Base-by-base conservation (phyloP, 2,113 vertebrate genomes). In the Pimephales promelas region DNA sequence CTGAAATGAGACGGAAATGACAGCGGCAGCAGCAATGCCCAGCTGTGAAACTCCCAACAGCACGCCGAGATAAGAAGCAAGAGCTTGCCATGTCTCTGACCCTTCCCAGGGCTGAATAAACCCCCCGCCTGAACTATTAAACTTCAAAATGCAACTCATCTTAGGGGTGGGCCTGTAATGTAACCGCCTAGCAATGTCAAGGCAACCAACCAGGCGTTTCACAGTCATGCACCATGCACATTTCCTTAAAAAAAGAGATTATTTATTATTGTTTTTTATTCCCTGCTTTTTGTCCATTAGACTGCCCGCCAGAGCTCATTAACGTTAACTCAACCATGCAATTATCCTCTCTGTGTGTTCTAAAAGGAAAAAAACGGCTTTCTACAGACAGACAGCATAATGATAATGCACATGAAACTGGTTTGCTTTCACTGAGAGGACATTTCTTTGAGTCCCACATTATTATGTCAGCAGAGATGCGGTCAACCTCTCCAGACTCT, bases 11-110 rank as follows among this genome's bases (percentile, higher is more conserved):
- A 84, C 80, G 88, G 90, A 93, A 91, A 89, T 68, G 56, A 86
- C 79, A 70, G 34, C 57, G 56, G 40, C 61, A 43, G 83, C 74
- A 81, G 81, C 59, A 81, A 79, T 40, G 79, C 83, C 64, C 73
- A 85, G 73, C 80, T 78, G 73, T 59, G 40, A 88, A 79, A 83
- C 89, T 89, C 88, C 87, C 68, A 47, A 72, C 82, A 75, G 61
- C 75, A 34, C 81, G 24, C 68, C 85, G 64, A 89, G 90, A 91
- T 91, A 92, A 90, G 70, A 73, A 64, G 22, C 59, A 54, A 61
- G 45, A 79, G 13, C 87, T 79, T 86, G 70, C 78, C 82, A 75
- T 14, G 82, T 40, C 66, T 78, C 49, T 31, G 61, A 81, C 45
- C 49, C 81, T 83, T 85, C 81, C 86, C 81, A 83, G 76, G 80